Base-by-base conservation (phyloP, 2,797 vertebrate species). In the Muraenolepis orangiensis region DNA sequence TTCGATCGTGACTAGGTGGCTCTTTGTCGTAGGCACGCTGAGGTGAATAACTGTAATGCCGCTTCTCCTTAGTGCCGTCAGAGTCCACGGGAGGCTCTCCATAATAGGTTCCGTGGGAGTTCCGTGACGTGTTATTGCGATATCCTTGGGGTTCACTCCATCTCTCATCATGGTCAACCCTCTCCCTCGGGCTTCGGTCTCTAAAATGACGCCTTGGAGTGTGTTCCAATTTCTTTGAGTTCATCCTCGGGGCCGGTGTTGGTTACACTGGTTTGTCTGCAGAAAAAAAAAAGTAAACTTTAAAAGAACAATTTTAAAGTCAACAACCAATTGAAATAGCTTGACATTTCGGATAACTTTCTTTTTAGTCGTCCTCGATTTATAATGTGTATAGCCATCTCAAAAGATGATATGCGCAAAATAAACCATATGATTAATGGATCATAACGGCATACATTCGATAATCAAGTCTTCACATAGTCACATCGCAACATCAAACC, bases 161-260 rank as follows among this genome's bases (percentile, higher is more conserved):
- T 72, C 75, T 70, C 36, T 83, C 72, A 2, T 81, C 74, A 11
- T 74, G 77, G 66, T 81, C 78, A 0, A 83, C 80, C 85, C 84
- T 68, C 28, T 81, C 81, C 67, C 87, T 79, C 4, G 81, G 67
- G 28, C 77, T 71, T 73, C 80, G 78, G 51, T 89, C 84, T 26
- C 66, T 20, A 26, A 84, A 29, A 16, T 76, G 82, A 57, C 80
- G 70, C 31, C 79, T 78, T 73, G 85, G 79, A 67, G 74, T 69
- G 32, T 79, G 26, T 14, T 87, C 81, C 12, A 80, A 78, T 66
- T 81, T 57, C 72, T 82, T 78, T 0, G 88, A 87, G 79, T 87
- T 74, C 89, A 91, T 92, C 26, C 0, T 86, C 31, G 28, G 46
- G 32, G 67, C 30, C 31, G 69, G 34, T 57, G 31, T 36, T 7